phyloP scores from a whole-genome alignment of 2,113 vertebrate species.

The Ifrita kowaldi region DNA sequence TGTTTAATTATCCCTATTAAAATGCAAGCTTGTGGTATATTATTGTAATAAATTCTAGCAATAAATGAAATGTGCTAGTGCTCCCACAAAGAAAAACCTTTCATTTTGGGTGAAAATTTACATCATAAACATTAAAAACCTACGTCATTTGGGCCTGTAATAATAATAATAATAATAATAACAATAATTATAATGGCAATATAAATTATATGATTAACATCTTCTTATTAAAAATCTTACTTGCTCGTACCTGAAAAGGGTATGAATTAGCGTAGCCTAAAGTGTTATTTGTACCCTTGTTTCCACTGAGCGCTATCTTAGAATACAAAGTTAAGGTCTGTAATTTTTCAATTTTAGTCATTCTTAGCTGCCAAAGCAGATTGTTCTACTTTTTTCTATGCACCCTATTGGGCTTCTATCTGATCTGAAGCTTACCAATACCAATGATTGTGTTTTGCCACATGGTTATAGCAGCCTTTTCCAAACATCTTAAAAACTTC shows the following conservation, averaged over 20 bases:
- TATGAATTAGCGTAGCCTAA: not conserved
- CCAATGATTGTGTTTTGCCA: not conserved
- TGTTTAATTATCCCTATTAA: slow-evolving; percentile 18
- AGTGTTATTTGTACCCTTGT: not conserved
- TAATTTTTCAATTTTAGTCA: not conserved
- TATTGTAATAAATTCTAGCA: slow-evolving; percentile 15
- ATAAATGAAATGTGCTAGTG: not conserved
- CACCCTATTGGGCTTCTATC: not conserved
- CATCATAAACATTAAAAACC: not conserved
- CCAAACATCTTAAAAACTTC: not conserved
- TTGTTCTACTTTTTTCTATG: not conserved
- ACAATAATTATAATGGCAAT: slow-evolving; percentile 12
- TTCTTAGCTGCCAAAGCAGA: not conserved
- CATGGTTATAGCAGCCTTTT: not conserved
- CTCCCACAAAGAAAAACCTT: not conserved
- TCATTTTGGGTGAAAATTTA: not conserved
- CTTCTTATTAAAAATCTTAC: not conserved
- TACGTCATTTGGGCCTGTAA: not conserved
- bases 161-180: slow-evolving; percentile 28
- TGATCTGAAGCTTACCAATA: not conserved
- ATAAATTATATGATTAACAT: not conserved
- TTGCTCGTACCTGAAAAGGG: not conserved
- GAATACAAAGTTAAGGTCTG: not conserved
- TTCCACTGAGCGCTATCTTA: not conserved
- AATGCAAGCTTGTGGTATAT: not conserved